These are phyloP conservation scores for Listronotus oregonensis DNA, from an alignment of 1,140 invertebrate species.

Conservation along the genomic window DNA sequence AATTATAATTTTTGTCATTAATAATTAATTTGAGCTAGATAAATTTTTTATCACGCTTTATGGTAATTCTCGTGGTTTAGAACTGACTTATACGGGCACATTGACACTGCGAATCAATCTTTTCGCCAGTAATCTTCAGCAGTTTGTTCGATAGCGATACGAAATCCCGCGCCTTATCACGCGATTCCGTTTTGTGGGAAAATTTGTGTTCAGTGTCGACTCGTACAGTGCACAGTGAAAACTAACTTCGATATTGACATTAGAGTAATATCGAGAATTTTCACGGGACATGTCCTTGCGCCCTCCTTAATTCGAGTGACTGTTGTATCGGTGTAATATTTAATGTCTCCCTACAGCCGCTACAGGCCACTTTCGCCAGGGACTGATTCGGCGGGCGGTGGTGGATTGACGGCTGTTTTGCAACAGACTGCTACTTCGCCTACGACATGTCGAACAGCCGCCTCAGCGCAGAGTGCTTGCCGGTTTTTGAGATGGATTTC, in stretches of 20 bases:
- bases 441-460: constrained; percentile 41
- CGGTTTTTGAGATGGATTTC: constrained; percentile 55
- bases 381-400: constrained; percentile 40
- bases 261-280: too few relatives aligned
- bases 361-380: constrained; percentile 53
- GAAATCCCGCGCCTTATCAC: neutral
- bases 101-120: neutral
- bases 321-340: neutral
- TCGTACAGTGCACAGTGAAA: constrained; percentile 3
- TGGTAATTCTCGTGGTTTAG: too few relatives aligned
- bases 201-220: constrained; percentile 17
- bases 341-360: constrained; percentile 55
- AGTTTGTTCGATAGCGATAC: constrained; percentile 2
- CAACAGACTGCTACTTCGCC: constrained; percentile 41
- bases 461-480: constrained; percentile 47
- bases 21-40: neutral
- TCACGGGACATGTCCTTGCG: too few relatives aligned
- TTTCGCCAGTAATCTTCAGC: neutral
- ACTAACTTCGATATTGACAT: too few relatives aligned
- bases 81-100: too few relatives aligned
- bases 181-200: constrained; percentile 5
- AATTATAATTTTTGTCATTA: neutral
- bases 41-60: too few relatives aligned
- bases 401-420: constrained; percentile 43
- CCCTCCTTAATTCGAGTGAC: too few relatives aligned